phyloP scores from a whole-genome alignment of 2,113 vertebrate genomes.

The Centropus bengalensis region DNA sequence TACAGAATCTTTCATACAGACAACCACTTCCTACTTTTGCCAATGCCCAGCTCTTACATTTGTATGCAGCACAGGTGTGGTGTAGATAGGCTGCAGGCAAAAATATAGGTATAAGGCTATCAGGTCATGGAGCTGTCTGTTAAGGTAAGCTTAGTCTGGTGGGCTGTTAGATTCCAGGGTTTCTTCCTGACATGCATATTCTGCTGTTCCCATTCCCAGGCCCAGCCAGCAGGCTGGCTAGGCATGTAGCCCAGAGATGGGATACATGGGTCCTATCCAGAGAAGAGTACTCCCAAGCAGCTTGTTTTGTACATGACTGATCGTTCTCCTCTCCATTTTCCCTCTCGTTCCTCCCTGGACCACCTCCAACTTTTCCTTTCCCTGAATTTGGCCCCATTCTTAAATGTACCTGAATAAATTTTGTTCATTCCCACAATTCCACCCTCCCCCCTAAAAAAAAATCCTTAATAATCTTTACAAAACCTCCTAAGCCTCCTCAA shows the following conservation, averaged over 20 bases:
- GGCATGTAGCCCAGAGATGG: neutral
- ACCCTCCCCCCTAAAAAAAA: too few species aligned
- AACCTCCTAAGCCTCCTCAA: neutral
- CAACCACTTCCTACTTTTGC: neutral
- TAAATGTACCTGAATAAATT: neutral
- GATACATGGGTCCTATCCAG: neutral
- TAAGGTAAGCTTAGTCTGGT: neutral
- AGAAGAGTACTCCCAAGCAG: neutral
- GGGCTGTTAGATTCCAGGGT: neutral
- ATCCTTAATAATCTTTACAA: neutral
- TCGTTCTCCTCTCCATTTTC: neutral
- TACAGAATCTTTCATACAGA: neutral
- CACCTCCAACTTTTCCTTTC: neutral
- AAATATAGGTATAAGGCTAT: neutral
- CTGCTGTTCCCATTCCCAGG: neutral
- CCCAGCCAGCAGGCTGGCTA: neutral
- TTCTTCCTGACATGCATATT: neutral
- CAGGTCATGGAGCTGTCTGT: neutral
- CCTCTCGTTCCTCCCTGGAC: neutral
- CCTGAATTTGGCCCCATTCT: neutral
- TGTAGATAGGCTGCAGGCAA: neutral
- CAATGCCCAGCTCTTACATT: neutral
- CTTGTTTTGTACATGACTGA: fast-evolving
- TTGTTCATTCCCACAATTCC: neutral
- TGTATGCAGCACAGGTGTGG: too few species aligned